Base-by-base conservation (phyloP, 2,888 invertebrate species). In the Halictus ligatus region DNA sequence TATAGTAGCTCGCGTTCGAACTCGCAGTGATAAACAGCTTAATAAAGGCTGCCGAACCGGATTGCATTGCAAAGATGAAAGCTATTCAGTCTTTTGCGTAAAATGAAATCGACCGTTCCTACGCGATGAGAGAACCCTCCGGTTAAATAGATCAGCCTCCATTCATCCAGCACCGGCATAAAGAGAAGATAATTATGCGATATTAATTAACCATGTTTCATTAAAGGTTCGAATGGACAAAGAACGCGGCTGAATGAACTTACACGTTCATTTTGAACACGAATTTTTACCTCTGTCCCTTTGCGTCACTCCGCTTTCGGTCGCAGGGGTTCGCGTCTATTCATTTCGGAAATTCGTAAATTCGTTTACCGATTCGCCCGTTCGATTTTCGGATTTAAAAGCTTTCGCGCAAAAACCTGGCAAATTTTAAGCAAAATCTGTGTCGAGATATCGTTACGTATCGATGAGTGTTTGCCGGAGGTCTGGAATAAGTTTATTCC, bases 41-140 rank as follows among this genome's bases (percentile, higher is more conserved):
- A 76, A 79, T 75, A 75, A 48, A 75, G 25, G 50, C 48, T 29
- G n/a, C 35, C 67, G 58, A 74, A 69, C 40, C 15, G 69, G 35
- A 85, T 85, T 78, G 76, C 78, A 73, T 82, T 82, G 74, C 69
- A 60, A 80, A 82, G 76, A 82, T 79, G 82, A 85, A 85, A 80
- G 35, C 69, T 40, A 64, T 60, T 73, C 58, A 71, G 60, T 67
- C 54, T 76, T 80, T 77, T 77, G 58, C 40, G 43, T 58, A 50
- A 64, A 80, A 69, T 54, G 15, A 74, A 29, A 74, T 76, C 69
- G 74, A 54, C 15, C 15, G 18, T 76, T 69, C 40, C 29, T 76
- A 69, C 35, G 25, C 35, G 25, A 43, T n/a, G 29, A 15, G 46
- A 76, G n/a, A 46, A 29, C 21, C 15, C 1, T 15, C 12, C 15